Evolutionary conservation across 1,140 invertebrate genomes (phyloP).

Genomic region (Delia radicum): DNA sequence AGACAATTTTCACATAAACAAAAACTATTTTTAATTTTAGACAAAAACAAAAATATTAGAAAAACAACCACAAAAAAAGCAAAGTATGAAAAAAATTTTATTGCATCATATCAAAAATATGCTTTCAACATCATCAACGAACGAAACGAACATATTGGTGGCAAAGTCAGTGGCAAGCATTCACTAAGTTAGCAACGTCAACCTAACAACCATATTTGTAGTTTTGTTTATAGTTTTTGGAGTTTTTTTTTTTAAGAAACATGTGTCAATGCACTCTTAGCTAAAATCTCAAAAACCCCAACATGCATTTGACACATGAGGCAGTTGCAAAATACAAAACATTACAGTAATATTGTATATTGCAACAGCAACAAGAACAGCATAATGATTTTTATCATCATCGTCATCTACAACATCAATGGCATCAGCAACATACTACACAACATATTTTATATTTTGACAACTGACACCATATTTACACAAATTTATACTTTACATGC

Average conservation of each 20-base stretch:
- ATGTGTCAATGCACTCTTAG: not conserved
- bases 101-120: not conserved
- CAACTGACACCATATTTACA: not conserved
- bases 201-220: not conserved
- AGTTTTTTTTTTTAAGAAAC: not conserved
- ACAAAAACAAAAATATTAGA: not conserved
- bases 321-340: not conserved
- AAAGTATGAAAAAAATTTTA: not conserved
- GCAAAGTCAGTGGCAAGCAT: not conserved
- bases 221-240: not conserved
- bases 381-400: not conserved
- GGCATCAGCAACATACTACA: not conserved
- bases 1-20: not conserved
- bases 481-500: not conserved
- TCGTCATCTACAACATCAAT: not conserved
- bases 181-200: not conserved
- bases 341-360: not conserved
- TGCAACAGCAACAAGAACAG: not conserved
- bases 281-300: not conserved
- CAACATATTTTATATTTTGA: slow-evolving; percentile 2
- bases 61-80: not conserved
- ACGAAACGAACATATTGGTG: not conserved
- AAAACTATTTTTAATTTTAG: not conserved
- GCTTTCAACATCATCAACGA: not conserved
- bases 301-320: not conserved